Percentiles rank a stretch among this genome's conserved stretches.
Conservation (phyloP, 2,797 vertebrate species). For the Darevskia mixta region DNA sequence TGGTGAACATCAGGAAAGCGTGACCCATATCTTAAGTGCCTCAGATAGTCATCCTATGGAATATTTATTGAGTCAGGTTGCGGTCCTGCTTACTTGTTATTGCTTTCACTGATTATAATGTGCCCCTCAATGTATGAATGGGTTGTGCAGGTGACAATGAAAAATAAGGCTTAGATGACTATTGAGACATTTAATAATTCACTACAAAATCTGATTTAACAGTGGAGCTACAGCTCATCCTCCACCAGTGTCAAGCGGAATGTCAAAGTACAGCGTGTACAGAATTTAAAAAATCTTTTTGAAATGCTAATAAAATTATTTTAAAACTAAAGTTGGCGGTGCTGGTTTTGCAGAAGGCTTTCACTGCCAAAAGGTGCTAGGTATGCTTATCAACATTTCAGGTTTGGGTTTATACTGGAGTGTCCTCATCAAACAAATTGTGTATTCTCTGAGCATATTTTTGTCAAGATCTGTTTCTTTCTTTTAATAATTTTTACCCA, state of each 20-base stretch:
- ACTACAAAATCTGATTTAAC: slow-evolving; percentile 5
- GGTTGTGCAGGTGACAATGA: background rate
- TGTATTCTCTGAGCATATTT: background rate
- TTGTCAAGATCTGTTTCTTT: background rate
- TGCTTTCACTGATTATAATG: background rate
- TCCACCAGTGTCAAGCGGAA: background rate
- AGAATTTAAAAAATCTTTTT: background rate
- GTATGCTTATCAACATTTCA: background rate
- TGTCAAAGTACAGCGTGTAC: background rate
- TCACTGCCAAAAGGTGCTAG: background rate
- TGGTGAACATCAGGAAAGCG: slow-evolving; percentile 62
- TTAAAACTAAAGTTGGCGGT: background rate
- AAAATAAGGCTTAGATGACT: slow-evolving; percentile 19
- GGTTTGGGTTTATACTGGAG: background rate
- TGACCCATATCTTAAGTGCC: slow-evolving; percentile 35
- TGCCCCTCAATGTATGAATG: slow-evolving; percentile 3
- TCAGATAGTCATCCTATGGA: slow-evolving; percentile 50
- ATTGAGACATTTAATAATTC: slow-evolving; percentile 9
- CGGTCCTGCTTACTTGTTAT: background rate
- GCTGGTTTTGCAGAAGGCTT: slow-evolving; percentile 2
- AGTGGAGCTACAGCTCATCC: background rate
- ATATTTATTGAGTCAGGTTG: slow-evolving; percentile 28
- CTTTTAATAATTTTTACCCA: too few species aligned
- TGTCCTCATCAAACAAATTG: background rate
- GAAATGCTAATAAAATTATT: slow-evolving; percentile 55